phyloP scores from a whole-genome alignment of 2,113 vertebrate species.

The Calidris pygmaea region DNA sequence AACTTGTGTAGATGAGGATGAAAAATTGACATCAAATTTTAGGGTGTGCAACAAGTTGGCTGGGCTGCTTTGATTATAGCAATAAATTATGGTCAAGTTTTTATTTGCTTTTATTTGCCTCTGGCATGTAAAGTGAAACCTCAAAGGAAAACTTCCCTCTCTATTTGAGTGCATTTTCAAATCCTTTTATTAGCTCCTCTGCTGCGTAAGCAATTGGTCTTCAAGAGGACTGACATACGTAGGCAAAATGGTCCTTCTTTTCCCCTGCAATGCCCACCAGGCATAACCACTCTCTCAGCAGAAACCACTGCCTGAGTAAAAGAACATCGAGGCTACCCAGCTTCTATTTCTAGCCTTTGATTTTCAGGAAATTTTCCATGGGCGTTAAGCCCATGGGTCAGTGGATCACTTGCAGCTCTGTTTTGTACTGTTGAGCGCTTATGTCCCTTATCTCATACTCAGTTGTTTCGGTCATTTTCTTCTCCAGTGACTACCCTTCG shows the following conservation, averaged over 20 bases:
- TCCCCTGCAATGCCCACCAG: fast-evolving
- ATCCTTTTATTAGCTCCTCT: neutral
- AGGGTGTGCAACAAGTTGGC: neutral
- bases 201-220: neutral
- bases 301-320: neutral
- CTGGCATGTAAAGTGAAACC: neutral
- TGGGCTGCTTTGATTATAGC: neutral
- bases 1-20: neutral
- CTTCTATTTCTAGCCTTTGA: neutral
- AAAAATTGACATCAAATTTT: neutral
- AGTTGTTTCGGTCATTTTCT: neutral
- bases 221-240: neutral
- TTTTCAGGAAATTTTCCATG: neutral
- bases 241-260: neutral
- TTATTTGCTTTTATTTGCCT: neutral
- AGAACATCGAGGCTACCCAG: neutral
- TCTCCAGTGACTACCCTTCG: neutral
- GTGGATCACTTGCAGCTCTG: neutral
- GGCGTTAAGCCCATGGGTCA: neutral
- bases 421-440: neutral
- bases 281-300: neutral
- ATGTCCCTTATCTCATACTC: neutral
- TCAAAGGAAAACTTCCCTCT: neutral
- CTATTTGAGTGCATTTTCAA: neutral
- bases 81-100: neutral